Conservation (phyloP, 2,113 vertebrate genomes). For the Rhabdomys dilectus region DNA sequence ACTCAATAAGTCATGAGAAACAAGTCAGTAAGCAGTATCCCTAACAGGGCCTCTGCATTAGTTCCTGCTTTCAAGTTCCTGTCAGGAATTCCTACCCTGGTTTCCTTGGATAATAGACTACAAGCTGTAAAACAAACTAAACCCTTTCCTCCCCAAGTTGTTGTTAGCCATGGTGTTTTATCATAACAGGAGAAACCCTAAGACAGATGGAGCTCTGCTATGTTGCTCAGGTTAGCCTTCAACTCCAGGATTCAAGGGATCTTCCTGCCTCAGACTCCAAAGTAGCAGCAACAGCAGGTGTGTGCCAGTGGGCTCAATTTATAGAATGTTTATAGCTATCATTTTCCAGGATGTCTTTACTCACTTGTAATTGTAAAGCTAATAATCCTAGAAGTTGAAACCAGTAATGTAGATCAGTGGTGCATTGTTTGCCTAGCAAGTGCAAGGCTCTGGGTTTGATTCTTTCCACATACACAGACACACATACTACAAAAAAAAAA, state of each 20-base stretch:
- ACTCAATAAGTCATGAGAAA: neutral
- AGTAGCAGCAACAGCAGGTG: neutral
- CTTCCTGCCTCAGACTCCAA: neutral
- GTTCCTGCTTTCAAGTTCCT: neutral
- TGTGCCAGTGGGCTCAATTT: neutral
- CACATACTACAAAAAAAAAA: too few relatives aligned
- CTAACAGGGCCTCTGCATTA: neutral
- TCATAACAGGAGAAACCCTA: neutral
- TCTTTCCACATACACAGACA: neutral
- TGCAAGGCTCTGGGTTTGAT: neutral
- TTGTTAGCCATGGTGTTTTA: neutral
- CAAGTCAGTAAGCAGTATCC: neutral
- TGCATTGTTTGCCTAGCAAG: too few relatives aligned
- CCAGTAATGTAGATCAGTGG: neutral
- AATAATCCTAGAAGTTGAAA: conserved; percentile 22
- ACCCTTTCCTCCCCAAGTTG: neutral
- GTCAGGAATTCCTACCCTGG: neutral
- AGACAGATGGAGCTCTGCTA: too few relatives aligned
- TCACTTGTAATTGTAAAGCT: neutral
- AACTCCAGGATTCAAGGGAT: neutral
- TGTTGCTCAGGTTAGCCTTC: neutral
- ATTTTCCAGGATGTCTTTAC: conserved; percentile 12
- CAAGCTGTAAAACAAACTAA: neutral
- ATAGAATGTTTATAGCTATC: neutral
- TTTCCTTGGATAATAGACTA: neutral